Base-by-base conservation (phyloP, 2,888 invertebrate species). In the Plagodis pulveraria region DNA sequence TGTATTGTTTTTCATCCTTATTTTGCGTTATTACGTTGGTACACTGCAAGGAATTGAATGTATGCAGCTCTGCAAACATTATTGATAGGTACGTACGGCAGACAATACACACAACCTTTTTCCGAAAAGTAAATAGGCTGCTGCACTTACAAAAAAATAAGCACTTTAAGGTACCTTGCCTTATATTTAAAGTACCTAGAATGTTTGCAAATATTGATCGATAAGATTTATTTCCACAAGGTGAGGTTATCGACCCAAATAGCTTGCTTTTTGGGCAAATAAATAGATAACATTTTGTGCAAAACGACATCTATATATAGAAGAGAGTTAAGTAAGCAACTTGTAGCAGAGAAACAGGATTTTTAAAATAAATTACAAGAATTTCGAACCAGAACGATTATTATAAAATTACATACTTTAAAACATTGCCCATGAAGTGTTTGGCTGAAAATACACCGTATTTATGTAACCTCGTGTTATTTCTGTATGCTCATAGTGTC, bases 391-490 rank as follows among this genome's bases (percentile, higher is more conserved):
- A n/a, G 9, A 45, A 50, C 41, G 45, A 46, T 35, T 36, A 41
- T 50, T 50, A 53, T 38, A 40, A 56, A 12, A 50, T 60, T 45
- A 45, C 9, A 12, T 33, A 32, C 32, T 34, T 52, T 44, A 55
- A 58, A 55, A 46, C 42, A 53, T 52, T 36, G 40, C 36, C 32
- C 56, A 50, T 52, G 60, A 56, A 51, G 56, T 56, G 48, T 62
- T 66, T 64, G 62, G 68, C 66, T 68, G 60, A 73, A 72, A 72
- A 74, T 76, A 63, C 45, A 38, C 41, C 43, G 50, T 66, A 53
- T 76, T 77, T 81, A 80, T 73, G 71, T 71, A 83, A 79, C 85
- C 83, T 86, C 83, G 84, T 69, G 77, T 83, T 89, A 89, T 89
- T 87, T 88, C 78, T 77, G 85, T 79, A 60, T 52, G 66, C 62